Conservation (phyloP, 2,113 vertebrate species). For the Okapia johnstoni region DNA sequence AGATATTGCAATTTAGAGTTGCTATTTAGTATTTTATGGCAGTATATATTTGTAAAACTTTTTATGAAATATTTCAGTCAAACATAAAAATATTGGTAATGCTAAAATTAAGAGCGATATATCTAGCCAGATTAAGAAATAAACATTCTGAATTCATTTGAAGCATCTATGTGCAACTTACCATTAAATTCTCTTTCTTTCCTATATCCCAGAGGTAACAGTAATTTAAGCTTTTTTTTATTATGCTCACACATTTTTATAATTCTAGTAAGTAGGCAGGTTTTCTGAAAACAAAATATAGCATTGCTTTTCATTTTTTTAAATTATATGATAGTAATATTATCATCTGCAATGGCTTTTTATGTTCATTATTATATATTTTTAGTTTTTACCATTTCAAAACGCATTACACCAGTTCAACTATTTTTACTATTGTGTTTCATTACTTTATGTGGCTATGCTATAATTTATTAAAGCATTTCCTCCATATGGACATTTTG, state of each 20-base stretch:
- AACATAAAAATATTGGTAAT: background rate
- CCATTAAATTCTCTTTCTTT: background rate
- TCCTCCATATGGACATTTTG: background rate
- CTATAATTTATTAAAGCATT: background rate
- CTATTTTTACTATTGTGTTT: background rate
- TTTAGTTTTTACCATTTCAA: background rate
- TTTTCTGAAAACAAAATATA: background rate
- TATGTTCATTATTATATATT: background rate
- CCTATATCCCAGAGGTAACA: background rate
- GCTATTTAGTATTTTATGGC: background rate
- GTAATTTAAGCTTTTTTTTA: background rate
- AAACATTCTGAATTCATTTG: background rate
- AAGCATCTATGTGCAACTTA: background rate
- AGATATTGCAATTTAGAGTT: background rate
- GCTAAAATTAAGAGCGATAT: background rate
- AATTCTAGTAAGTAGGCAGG: background rate
- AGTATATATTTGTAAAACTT: background rate
- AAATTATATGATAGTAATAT: background rate
- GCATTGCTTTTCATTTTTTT: background rate
- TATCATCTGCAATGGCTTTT: background rate
- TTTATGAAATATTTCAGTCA: background rate
- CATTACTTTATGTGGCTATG: background rate
- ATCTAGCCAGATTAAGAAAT: background rate
- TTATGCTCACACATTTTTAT: background rate
- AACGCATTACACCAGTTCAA: background rate